Evolutionary conservation across 1,140 invertebrate genomes (phyloP).

Genomic region (Carposina sasakii): DNA sequence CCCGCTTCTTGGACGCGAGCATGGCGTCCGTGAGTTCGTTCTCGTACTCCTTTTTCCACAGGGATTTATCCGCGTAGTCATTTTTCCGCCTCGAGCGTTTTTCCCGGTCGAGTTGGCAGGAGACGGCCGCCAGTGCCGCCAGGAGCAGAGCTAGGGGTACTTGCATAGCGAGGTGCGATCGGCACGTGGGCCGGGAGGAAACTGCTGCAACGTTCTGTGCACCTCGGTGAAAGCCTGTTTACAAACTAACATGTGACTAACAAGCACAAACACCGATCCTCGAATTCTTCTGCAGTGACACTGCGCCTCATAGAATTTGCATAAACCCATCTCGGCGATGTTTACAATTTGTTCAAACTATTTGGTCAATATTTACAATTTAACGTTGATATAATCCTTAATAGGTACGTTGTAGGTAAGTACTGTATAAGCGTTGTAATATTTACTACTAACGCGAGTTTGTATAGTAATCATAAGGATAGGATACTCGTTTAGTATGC

Average conservation of each 20-base stretch:
- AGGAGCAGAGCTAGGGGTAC: conserved; percentile 22
- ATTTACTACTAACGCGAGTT: too few relatives aligned
- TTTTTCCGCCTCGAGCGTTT: conserved; percentile 34
- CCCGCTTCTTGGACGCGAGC: conserved; percentile 33
- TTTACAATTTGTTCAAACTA: too few relatives aligned
- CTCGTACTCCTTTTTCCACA: conserved; percentile 61
- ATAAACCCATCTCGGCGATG: too few relatives aligned
- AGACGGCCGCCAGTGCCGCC: conserved; percentile 22
- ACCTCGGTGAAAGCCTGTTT: conserved; percentile 26
- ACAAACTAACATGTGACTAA: conserved; percentile 22
- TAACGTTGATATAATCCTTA: too few relatives aligned
- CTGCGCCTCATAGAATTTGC: too few relatives aligned
- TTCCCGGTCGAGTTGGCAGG: conserved; percentile 23
- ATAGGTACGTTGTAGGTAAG: too few relatives aligned
- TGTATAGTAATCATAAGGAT: too few relatives aligned
- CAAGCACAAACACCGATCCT: conserved; percentile 49
- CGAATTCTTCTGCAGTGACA: too few relatives aligned
- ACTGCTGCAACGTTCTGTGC: conserved; percentile 25
- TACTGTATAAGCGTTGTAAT: too few relatives aligned
- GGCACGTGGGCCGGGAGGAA: conserved; percentile 19
- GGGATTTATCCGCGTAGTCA: conserved; percentile 32
- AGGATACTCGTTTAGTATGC: too few relatives aligned
- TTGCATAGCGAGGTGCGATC: conserved; percentile 40
- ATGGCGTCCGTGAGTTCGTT: conserved; percentile 51
- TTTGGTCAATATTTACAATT: too few relatives aligned